Evolutionary conservation across 2,113 vertebrate species (phyloP), one percentile per base, ranked within the genome.

Genomic region (Labeo catla): DNA sequence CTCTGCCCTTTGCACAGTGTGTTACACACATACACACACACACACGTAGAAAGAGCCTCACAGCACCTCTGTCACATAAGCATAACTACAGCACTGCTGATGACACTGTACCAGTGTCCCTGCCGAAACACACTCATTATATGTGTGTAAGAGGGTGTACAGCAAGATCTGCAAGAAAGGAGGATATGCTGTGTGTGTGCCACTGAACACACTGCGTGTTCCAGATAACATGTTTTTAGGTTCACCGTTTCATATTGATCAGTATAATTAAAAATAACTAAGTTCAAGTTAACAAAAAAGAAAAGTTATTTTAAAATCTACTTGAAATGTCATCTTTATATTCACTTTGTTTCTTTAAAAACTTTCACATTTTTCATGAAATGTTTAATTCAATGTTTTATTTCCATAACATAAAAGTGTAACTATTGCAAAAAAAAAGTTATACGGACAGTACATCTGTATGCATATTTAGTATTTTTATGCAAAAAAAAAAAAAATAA

Each of bases 131-230:
- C 57, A 81, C 43, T 49, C 43, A 16, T 81, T 59, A 8, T 34
- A 81, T 34, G 59, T 81, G 59, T 81, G 79, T 81, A 65, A 81
- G 12, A 49, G 84, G 87, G 88, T 90, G 91, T 91, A 89, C 70
- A 49, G 79, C 59, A 81, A 47, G 79, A 81, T 10, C 57, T 23
- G 2, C n/a, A 49, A 54, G 23, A 19, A 65, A 81, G 36, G 57
- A 81, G 8, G 59, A 47, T 47, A 28, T 2, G 12, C 6, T 61
- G 28, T 43, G 45, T 15, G 13, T 9, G 28, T 76, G 72, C 34
- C 34, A 19, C 2, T 72, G 39, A 45, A 73, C 12, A 52, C 50
- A 54, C 52, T 16, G 9, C 21, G 2, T 73, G 21, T 47, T 74
- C 19, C 11, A 34, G 7, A 16, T 45, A 11, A 52, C 39, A 47